Base-by-base conservation (phyloP, 2,888 invertebrate genomes). In the Oeneis ivallda region DNA sequence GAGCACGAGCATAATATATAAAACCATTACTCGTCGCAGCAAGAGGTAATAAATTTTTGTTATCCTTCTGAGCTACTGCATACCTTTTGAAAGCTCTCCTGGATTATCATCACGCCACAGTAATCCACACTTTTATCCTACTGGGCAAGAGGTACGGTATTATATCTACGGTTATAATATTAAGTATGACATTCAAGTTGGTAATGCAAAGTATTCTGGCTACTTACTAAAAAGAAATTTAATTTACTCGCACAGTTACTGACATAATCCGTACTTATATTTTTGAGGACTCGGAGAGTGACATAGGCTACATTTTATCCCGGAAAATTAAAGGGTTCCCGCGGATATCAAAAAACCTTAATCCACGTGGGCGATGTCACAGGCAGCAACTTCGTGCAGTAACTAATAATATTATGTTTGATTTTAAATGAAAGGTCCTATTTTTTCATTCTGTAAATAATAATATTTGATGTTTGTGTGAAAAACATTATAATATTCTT, bases 111-210 rank as follows among this genome's bases (percentile, higher is more conserved):
- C n/a, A 47, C 58, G n/a, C 15, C 15, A 34, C 15, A 17, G 34
- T 47, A 58, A 58, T 58, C 43, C 57, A 34, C 45, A 58, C 34
- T 34, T 58, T 58, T 58, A 56, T 47, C 45, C 58, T 11, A 2
- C 13, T 47, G 45, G 19, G 32, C 26, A 57, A n/a, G 7, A 1
- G 5, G 45, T 34, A n/a, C n/a, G n/a, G n/a, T n/a, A n/a, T n/a
- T n/a, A 32, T 15, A 34, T 47, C 6, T 50, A 50, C 8, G 17
- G 15, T 15, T 47, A 34, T 34, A 17, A 47, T 58, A 26, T 26
- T 26, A 26, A 26, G 26, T 58, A n/a, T 47, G 34, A 32, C 47
- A 47, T 15, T 34, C 26, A 34, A 34, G 11, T n/a, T n/a, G n/a
- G n/a, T 34, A 47, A 15, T 6, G 26, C 32, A 11, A 5, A 6